Evolutionary conservation across 2,797 vertebrate genomes (phyloP), one percentile per base, ranked within the genome.

Genomic region (Enteromius treurensis): DNA sequence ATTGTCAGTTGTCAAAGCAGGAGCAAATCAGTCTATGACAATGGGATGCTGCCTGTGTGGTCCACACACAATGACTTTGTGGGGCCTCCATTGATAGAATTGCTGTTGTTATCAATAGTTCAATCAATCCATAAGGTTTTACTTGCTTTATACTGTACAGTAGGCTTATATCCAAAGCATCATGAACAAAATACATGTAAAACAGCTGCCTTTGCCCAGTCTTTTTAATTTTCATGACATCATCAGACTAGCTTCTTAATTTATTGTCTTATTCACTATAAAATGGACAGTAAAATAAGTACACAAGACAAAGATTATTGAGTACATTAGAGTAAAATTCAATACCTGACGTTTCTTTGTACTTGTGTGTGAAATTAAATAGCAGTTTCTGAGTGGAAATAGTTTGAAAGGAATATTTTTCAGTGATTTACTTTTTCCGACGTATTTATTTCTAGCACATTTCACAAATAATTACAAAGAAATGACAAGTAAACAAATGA

Each of bases 51-150:
- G 37, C 8, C 32, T 67, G 73, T 77, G 47, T 65, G 83, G 82
- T 91, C 92, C 88, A 84, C 91, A 94, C 92, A 93, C 64, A 53
- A 79, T 64, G 15, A 77, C 45, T 67, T 34, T 23, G 29, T 11
- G 26, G 67, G 64, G 49, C 55, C 40, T 77, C 42, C 19, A 13
- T 47, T 80, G 45, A 71, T 70, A 76, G 15, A 49, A 49, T 76
- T 79, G 70, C 62, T 34, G 64, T 75, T 64, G 23, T 51, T 26
- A 60, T 37, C 42, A n/a, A 42, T 45, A 51, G 47, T 77, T 79
- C 19, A 65, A 53, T 65, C 32, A 32, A 34, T 77, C 9, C n/a
- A 21, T 62, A 34, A 85, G 17, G 15, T 29, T 42, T 21, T 23
- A 45, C 58, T 42, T 1, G 11, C 51, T 34, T 21, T 51, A 5